Percentiles rank a stretch among this genome's conserved stretches.
phyloP scores from a whole-genome alignment of 2,797 vertebrate species.

The Labeo calbasu region DNA sequence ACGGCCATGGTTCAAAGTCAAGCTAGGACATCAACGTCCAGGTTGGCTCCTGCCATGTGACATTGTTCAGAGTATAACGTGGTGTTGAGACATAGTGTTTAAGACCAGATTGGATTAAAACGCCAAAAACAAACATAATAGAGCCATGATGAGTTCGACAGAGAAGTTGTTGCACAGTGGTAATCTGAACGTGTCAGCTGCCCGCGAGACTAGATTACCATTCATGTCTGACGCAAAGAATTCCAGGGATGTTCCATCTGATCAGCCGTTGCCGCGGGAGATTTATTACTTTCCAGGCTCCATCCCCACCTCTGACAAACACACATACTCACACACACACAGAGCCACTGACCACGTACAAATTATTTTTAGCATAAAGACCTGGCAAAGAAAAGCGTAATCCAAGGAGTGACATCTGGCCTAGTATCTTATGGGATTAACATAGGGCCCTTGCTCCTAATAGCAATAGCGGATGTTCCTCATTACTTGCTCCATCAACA shows the following conservation, averaged over 20 bases:
- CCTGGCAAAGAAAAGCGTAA: conserved; percentile 78
- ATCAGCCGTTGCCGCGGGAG: conserved; percentile 14
- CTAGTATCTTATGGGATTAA: conserved; percentile 81
- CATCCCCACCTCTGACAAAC: conserved; percentile 20
- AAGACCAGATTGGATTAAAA: neutral
- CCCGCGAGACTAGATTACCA: conserved; percentile 30
- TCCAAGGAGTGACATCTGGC: conserved; percentile 84
- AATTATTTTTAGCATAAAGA: conserved; percentile 83
- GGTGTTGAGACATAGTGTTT: conserved; percentile 8
- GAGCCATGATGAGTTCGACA: conserved; percentile 4
- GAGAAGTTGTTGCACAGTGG: neutral
- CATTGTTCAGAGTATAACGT: neutral
- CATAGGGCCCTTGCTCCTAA: conserved; percentile 75
- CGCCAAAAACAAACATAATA: neutral
- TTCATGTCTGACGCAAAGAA: conserved; percentile 21
- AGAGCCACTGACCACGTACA: conserved; percentile 51
- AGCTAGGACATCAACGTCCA: neutral
- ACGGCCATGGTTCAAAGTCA: neutral
- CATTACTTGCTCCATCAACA: conserved; percentile 66
- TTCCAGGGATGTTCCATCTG: conserved; percentile 44
- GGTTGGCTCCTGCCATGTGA: neutral
- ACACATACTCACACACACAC: conserved; percentile 5
- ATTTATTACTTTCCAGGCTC: conserved; percentile 27
- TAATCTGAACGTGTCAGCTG: conserved; percentile 22
- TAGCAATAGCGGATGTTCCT: conserved; percentile 75